Evolutionary conservation across 2,797 vertebrate species (phyloP).

Genomic region (Poeciliopsis gracilis): DNA sequence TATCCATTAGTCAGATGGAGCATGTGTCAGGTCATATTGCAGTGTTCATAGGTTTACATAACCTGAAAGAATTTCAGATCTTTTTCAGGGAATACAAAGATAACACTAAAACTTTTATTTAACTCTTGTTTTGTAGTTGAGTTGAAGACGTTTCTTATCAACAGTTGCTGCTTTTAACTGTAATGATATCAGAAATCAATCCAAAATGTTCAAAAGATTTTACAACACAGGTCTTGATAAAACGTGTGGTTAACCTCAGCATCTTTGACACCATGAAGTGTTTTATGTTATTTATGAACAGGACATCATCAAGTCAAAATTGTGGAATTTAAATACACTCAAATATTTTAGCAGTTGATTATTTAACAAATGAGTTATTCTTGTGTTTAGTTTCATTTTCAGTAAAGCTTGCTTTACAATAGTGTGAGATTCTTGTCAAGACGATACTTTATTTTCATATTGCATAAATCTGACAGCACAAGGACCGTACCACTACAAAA

Average conservation of each 20-base stretch:
- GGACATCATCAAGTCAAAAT: neutral
- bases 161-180: neutral
- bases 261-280: neutral
- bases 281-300: neutral
- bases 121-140: neutral
- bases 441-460: neutral
- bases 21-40: slow-evolving; percentile 66
- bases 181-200: neutral
- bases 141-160: neutral
- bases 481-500: neutral
- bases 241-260: neutral
- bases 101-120: neutral
- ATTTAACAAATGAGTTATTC: neutral
- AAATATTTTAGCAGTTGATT: neutral
- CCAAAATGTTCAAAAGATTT: neutral
- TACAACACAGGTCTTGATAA: neutral
- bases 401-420: neutral
- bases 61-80: neutral
- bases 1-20: slow-evolving; percentile 69
- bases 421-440: neutral
- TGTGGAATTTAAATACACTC: neutral
- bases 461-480: neutral
- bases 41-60: slow-evolving; percentile 39
- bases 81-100: neutral
- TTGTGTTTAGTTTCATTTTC: neutral